phyloP scores from a whole-genome alignment of 2,113 vertebrate species.

The Hirundichthys speculiger region DNA sequence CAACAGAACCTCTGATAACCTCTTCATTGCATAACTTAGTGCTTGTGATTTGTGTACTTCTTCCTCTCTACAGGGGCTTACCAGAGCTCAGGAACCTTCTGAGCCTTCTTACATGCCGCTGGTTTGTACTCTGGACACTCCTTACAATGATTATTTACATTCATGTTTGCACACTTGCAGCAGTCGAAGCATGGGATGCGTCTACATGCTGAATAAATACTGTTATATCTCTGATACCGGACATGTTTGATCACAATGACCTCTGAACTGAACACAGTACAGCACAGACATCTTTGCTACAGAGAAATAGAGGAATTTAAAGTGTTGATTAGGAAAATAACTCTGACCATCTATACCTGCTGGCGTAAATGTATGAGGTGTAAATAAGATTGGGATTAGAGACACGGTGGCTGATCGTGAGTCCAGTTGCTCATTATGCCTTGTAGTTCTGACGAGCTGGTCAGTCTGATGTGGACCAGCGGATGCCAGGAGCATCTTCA shows the following conservation, averaged over 20 bases:
- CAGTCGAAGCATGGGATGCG: too few relatives aligned
- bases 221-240: slow-evolving; percentile 20
- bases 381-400: too few relatives aligned
- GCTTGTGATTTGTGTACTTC: background rate
- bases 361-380: too few relatives aligned
- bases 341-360: too few relatives aligned
- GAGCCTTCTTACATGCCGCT: slow-evolving; percentile 8
- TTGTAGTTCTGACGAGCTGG: slow-evolving; percentile 7
- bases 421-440: background rate
- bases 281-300: slow-evolving; percentile 12
- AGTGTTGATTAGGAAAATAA: background rate
- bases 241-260: slow-evolving; percentile 31
- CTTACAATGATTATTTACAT: slow-evolving; percentile 25
- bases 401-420: slow-evolving; percentile 3
- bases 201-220: background rate
- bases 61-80: background rate
- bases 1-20: slow-evolving; percentile 11
- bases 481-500: slow-evolving; percentile 41
- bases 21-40: background rate
- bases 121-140: slow-evolving; percentile 35
- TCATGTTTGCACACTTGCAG: slow-evolving; percentile 19
- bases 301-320: background rate
- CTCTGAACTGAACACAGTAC: slow-evolving; percentile 23
- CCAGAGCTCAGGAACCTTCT: slow-evolving; percentile 8
- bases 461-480: slow-evolving; percentile 15